Evolutionary conservation across 1,140 invertebrate genomes (phyloP), one percentile per base, ranked within the genome.

Genomic region (Aphaenogaster floridana): DNA sequence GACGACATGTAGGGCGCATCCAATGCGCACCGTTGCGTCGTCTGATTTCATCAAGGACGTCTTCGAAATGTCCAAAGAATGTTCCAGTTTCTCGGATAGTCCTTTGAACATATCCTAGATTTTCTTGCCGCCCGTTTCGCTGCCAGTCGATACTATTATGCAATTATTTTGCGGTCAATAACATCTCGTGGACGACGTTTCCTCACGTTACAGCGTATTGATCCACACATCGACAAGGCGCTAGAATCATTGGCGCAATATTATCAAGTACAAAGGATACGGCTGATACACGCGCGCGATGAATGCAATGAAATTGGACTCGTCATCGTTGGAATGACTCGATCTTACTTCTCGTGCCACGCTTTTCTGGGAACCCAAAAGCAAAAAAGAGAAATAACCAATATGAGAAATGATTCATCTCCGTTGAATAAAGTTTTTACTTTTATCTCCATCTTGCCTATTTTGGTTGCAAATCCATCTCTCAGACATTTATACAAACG

Each of bases 111-210:
- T 42, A 54, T 69, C 2, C 45, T 68, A 42, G 45, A 54, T 64
- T 39, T 48, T 11, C 36, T 13, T 15, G 50, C 54, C 45, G 3
- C 45, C 15, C 39, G 39, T 2, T 42, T 54, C 8, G 15, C 48
- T 5, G 1, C 4, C 48, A 54, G 21, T 81, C 64, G 36, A 81
- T 81, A 81, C 9, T 13, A 57, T 71, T 71, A 66, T 15, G 79
- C 48, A 81, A 71, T 57, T 54, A 69, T 48, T 79, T 81, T 45
- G 79, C 50, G 50, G 36, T 71, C 79, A 71, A 45, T 45, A 71
- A 34, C 64, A 57, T 81, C 15, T n/a, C 36, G 39, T n/a, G 2
- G n/a, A 42, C n/a, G 48, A 54, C 13, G 39, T 64, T 36, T 34
- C 21, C n/a, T 64, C 76, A 17, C n/a, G 11, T 36, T 59, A n/a